Percentiles rank a stretch among this genome's conserved stretches.
These are phyloP conservation scores for Egretta garzetta DNA, from an alignment of 2,113 vertebrate genomes.

Conservation along the genomic window DNA sequence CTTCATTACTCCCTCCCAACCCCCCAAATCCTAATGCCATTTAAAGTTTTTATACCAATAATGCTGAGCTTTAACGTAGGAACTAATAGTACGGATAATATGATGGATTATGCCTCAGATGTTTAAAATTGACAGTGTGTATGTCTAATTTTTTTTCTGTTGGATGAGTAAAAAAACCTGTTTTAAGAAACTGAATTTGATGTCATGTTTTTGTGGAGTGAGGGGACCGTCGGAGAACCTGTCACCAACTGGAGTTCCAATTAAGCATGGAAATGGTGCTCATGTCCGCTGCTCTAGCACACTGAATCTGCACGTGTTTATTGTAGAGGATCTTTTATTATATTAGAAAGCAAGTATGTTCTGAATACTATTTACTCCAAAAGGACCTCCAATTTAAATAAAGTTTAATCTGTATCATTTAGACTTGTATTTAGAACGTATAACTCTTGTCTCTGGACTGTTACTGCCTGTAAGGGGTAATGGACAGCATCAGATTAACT, in stretches of 20 bases:
- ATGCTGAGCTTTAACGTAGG: slow-evolving; percentile 89
- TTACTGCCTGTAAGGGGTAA: slow-evolving; percentile 79
- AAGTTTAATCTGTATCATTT: slow-evolving; percentile 76
- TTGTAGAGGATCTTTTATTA: slow-evolving; percentile 81
- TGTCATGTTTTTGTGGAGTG: slow-evolving; percentile 79
- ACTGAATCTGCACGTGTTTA: slow-evolving; percentile 77
- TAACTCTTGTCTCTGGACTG: slow-evolving; percentile 80
- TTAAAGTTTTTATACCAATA: slow-evolving; percentile 76
- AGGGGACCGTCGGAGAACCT: slow-evolving; percentile 80
- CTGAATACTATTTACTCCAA: slow-evolving; percentile 79
- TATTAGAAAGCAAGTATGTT: slow-evolving; percentile 78
- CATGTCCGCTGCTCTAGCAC: slow-evolving; percentile 74
- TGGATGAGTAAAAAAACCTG: slow-evolving; percentile 70
- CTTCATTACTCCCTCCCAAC: slow-evolving; percentile 19
- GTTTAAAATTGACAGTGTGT: slow-evolving; percentile 74
- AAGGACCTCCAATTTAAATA: slow-evolving; percentile 77
- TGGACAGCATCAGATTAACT: slow-evolving; percentile 75
- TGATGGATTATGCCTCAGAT: slow-evolving; percentile 84
- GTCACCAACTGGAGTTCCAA: slow-evolving; percentile 81
- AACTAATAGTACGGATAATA: slow-evolving; percentile 76
- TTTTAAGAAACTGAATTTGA: slow-evolving; percentile 84
- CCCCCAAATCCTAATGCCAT: slow-evolving; percentile 20
- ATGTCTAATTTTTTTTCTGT: slow-evolving; percentile 66
- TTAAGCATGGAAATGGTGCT: slow-evolving; percentile 80
- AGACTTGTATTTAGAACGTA: slow-evolving; percentile 83